Evolutionary conservation across 1,140 invertebrate genomes (phyloP).

Genomic region (Zaprionus ornatus): DNA sequence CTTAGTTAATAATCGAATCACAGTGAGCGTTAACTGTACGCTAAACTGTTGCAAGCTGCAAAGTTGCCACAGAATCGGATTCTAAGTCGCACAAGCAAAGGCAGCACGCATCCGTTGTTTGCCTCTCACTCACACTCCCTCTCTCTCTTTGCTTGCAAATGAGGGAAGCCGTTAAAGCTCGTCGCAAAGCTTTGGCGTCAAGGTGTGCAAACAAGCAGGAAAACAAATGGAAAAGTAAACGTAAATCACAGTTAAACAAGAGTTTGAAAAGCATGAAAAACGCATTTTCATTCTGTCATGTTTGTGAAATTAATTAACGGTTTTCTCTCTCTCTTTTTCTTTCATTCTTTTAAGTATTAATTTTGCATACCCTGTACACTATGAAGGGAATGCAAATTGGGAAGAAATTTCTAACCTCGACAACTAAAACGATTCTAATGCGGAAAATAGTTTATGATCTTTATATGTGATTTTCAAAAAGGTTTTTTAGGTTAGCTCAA

Average conservation of each 20-base stretch:
- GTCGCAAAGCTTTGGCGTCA: not conserved
- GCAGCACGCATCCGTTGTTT: not conserved
- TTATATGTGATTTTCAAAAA: no score
- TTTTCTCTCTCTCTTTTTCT: no score
- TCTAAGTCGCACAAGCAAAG: not conserved
- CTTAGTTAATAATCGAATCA: slow-evolving; percentile 23
- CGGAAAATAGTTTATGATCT: no score
- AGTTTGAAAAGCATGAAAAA: slow-evolving; percentile 1
- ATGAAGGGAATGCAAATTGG: no score
- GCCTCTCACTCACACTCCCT: not conserved
- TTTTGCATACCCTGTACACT: no score
- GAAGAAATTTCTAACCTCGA: no score
- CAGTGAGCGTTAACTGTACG: slow-evolving; percentile 10
- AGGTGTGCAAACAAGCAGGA: not conserved
- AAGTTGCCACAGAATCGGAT: not conserved
- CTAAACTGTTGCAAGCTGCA: slow-evolving; percentile 17
- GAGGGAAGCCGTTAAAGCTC: slow-evolving; percentile 5
- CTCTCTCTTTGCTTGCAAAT: not conserved
- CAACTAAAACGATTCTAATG: no score
- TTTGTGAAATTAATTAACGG: not conserved
- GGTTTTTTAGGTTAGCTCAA: no score
- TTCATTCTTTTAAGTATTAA: no score
- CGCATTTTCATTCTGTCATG: not conserved
- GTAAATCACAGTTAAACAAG: not conserved
- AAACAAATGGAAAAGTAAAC: not conserved